A percentile compares a stretch with the other conserved stretches of the same genome.
Conservation (phyloP, 2,113 vertebrate genomes). For the Phodopus roborovskii region DNA sequence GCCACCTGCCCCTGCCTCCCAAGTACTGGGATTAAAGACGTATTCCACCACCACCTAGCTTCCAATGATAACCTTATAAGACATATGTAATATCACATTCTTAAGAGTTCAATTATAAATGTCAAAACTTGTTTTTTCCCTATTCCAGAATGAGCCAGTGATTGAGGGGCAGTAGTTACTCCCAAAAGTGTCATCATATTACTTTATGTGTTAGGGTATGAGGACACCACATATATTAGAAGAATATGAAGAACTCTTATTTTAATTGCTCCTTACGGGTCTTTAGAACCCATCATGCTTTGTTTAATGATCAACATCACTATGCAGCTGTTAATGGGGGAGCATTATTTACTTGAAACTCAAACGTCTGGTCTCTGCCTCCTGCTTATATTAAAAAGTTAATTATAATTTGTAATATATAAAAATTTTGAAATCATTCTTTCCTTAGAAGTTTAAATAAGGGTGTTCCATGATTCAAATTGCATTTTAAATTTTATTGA, state of each 20-base stretch:
- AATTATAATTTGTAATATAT: neutral
- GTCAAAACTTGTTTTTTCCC: neutral
- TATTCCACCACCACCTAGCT: no score
- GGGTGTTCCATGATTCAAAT: neutral
- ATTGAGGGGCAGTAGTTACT: neutral
- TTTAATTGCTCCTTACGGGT: neutral
- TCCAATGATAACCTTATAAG: neutral
- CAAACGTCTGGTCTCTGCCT: neutral
- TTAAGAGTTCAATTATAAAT: neutral
- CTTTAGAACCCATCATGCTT: neutral
- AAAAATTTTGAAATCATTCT: neutral
- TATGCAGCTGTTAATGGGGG: neutral
- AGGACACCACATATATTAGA: neutral
- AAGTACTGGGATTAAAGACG: no score
- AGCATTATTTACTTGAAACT: neutral
- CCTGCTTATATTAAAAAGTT: neutral
- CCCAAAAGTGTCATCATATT: neutral
- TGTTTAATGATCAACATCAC: neutral
- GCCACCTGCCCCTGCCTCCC: no score
- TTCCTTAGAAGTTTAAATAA: constrained; percentile 41
- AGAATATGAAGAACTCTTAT: neutral
- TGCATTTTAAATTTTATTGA: constrained; percentile 38
- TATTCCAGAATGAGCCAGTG: neutral
- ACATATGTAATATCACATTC: neutral
- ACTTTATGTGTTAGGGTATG: neutral